phyloP scores from a whole-genome alignment of 2,113 vertebrate genomes.

The Marcusenius ussheri region DNA sequence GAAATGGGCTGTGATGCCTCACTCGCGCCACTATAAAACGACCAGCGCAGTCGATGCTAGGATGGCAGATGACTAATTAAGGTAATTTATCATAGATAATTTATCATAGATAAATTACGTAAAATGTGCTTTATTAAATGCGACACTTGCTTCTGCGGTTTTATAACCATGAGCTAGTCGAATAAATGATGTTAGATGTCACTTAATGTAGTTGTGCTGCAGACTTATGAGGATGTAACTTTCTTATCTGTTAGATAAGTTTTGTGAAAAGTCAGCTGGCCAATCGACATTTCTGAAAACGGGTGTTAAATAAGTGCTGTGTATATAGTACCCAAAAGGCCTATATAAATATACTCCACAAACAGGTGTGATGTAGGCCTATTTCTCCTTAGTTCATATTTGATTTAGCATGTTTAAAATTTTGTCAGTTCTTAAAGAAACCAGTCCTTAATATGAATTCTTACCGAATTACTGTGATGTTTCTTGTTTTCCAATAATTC shows the following conservation, averaged over 20 bases:
- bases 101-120: not conserved
- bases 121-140: not conserved
- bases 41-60: not conserved
- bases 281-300: not conserved
- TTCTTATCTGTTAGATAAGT: not conserved
- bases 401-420: not conserved
- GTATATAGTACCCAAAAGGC: not conserved
- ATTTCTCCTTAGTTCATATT: not conserved
- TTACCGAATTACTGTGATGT: not conserved
- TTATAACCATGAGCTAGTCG: not conserved
- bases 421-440: not conserved
- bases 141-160: not conserved
- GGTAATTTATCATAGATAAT: not conserved
- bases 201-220: not conserved
- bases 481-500: not conserved
- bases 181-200: not conserved
- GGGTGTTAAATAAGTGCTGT: not conserved
- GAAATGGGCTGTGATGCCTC: not conserved
- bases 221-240: not conserved
- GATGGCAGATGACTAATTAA: not conserved
- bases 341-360: not conserved
- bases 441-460: not conserved
- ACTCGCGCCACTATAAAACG: not conserved
- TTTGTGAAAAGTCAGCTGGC: not conserved
- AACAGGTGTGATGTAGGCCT: not conserved